A percentile compares a stretch with the other conserved stretches of the same genome.
Evolutionary conservation across 2,888 invertebrate genomes (phyloP).

Genomic region (Xanthia togata): DNA sequence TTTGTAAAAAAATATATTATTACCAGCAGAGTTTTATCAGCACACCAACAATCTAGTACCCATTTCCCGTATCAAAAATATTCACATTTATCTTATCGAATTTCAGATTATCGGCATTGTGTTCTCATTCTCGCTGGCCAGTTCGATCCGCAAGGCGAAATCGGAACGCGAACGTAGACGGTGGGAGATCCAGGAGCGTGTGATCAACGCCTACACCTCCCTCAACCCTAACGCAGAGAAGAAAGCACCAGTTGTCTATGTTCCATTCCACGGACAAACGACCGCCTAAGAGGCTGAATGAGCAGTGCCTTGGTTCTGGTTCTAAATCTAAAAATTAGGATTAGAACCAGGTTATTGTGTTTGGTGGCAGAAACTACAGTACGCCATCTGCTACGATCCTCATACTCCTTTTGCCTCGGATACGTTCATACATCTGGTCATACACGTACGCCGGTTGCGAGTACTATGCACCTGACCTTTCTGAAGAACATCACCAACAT

Average conservation of each 20-base stretch:
- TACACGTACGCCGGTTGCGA: too few species aligned
- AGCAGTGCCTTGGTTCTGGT: slow-evolving; percentile 34
- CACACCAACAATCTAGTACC: neutral
- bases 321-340: slow-evolving; percentile 29
- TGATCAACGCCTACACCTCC: slow-evolving; percentile 88
- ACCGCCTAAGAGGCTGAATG: slow-evolving; percentile 73
- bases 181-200: slow-evolving; percentile 92
- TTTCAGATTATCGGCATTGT: slow-evolving; percentile 95
- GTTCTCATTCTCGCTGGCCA: slow-evolving; percentile 96
- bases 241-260: slow-evolving; percentile 83
- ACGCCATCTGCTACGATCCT: too few species aligned
- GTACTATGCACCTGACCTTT: too few species aligned
- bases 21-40: slow-evolving; percentile 10
- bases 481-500: too few species aligned
- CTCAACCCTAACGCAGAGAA: slow-evolving; percentile 84
- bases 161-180: slow-evolving; percentile 93
- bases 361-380: too few species aligned
- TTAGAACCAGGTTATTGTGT: too few species aligned
- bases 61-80: slow-evolving; percentile 26
- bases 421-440: too few species aligned
- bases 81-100: slow-evolving; percentile 57
- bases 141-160: slow-evolving; percentile 95
- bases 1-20: neutral
- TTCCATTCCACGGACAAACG: slow-evolving; percentile 88
- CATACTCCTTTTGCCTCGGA: too few species aligned